Percentiles rank a stretch among this genome's conserved stretches.
Evolutionary conservation across 2,797 vertebrate species (phyloP).

Genomic region (Cygnus olor): DNA sequence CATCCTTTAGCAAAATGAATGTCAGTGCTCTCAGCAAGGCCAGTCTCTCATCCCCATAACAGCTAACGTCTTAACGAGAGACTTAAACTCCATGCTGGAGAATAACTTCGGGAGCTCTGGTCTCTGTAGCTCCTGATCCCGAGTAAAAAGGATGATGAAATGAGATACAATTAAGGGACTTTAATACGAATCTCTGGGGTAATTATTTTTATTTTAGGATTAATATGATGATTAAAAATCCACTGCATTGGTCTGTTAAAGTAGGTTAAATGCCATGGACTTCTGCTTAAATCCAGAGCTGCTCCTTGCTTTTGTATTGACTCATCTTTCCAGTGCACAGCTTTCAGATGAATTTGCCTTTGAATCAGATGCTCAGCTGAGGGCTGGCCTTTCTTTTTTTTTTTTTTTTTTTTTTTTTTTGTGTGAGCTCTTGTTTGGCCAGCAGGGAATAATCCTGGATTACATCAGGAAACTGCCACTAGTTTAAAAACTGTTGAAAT

Average conservation of each 20-base stretch:
- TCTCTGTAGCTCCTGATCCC: conserved; percentile 4
- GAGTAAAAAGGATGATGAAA: conserved; percentile 40
- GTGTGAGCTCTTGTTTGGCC: not conserved
- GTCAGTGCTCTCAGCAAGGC: not conserved
- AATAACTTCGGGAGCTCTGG: not conserved
- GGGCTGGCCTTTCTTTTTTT: conserved; percentile 33
- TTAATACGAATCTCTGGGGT: conserved; percentile 44
- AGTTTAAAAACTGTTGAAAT: not conserved
- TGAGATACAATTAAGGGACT: conserved; percentile 50
- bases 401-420: conserved; percentile 36
- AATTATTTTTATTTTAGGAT: conserved; percentile 70
- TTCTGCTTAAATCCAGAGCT: conserved; percentile 40
- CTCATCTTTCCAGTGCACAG: not conserved
- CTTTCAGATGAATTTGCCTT: conserved; percentile 50
- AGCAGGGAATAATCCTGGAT: conserved; percentile 47
- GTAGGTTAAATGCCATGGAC: conserved; percentile 62
- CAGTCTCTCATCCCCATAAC: not conserved
- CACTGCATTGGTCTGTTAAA: conserved; percentile 39
- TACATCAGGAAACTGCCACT: conserved; percentile 22
- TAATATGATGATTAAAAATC: conserved; percentile 64
- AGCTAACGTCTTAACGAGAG: not conserved
- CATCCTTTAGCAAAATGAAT: not conserved
- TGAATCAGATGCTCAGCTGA: conserved; percentile 27
- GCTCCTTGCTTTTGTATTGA: conserved; percentile 17
- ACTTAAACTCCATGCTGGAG: not conserved